Base-by-base conservation (phyloP, 2,888 invertebrate genomes). In the Acanthosepion lycidas region DNA sequence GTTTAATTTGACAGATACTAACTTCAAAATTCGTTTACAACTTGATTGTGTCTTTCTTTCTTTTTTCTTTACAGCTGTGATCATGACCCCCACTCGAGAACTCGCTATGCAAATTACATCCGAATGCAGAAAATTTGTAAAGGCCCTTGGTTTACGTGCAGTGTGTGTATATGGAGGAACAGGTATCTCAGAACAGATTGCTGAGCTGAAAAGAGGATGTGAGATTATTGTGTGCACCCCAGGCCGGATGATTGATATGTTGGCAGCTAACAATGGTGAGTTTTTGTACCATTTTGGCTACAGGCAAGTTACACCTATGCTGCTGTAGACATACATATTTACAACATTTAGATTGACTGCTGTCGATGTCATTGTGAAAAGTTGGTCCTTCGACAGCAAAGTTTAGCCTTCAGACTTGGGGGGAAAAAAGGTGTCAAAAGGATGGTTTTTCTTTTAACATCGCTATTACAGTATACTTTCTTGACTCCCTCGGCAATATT, bases 191-290 rank as follows among this genome's bases (percentile, higher is more conserved):
- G 99, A 99, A 97, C 99, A 99, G 98, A 99, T 99, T 96, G 99
- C 99, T 0, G 99, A 99, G 97, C 97, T 99, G 95, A 99, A 99
- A 97, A 98, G 99, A 91, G 99, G 99, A 8, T 99, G 99, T 0
- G 99, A 99, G 97, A 99, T 99, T 96, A 99, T 99, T 96, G 99
- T 99, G 0, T 99, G 99, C 97, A 99, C 99, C 0, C 99, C 99
- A 0, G 99, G 99, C 0, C 98, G 99, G 94, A 99, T 99, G 99
- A 99, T 99, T 95, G 99, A 99, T 97, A 99, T 99, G 99, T 97
- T 99, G 96, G 99, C 99, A 0, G 99, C 99, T 0, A 99, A 99
- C 97, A 99, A 99, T 93, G 99, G 99, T 95, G 95, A 95, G 96
- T 51, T 51, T 51, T 51, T 5, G 6, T 15, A 12, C 51, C 15